Conservation (phyloP, 1,140 invertebrate species). For the Papilio aristodemus region DNA sequence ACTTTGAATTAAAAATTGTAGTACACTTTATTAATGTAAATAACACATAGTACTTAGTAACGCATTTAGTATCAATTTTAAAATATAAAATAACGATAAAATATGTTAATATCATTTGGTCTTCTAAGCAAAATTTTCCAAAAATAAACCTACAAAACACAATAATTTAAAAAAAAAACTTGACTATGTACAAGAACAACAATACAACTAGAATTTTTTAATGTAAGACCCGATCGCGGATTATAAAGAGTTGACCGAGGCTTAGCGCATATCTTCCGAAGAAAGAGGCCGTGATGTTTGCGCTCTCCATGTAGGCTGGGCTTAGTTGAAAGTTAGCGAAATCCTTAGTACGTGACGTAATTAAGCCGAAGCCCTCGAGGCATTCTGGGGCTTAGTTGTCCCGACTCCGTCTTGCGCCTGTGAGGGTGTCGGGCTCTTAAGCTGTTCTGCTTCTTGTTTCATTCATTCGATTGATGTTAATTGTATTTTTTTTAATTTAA, state of each 20-base stretch:
- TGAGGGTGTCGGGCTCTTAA: constrained; percentile 16
- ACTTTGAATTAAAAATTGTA: background rate
- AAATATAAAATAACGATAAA: no score
- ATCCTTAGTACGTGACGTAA: constrained; percentile 72
- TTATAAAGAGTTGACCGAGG: constrained; percentile 54
- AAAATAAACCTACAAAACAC: background rate
- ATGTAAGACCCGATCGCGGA: constrained; percentile 46
- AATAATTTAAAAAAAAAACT: background rate
- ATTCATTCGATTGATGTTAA: constrained; percentile 10
- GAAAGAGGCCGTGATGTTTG: constrained; percentile 56
- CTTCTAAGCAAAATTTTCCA: no score
- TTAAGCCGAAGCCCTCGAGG: constrained; percentile 56
- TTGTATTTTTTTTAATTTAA: constrained; percentile 10
- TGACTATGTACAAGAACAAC: background rate
- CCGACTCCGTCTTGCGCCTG: constrained; percentile 38
- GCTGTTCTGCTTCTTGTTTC: constrained; percentile 6
- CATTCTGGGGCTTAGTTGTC: constrained; percentile 47
- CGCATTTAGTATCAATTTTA: no score
- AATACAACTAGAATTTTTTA: constrained; percentile 27
- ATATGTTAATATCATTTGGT: no score
- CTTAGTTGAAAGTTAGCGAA: constrained; percentile 72
- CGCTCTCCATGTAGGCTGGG: constrained; percentile 52
- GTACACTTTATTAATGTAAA: constrained; percentile 21
- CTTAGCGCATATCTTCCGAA: constrained; percentile 64
- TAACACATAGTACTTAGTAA: background rate